Percentiles rank a stretch among this genome's conserved stretches.
These are phyloP conservation scores for Hepsetus odoe DNA, from an alignment of 2,113 vertebrate species.

Conservation along the genomic window DNA sequence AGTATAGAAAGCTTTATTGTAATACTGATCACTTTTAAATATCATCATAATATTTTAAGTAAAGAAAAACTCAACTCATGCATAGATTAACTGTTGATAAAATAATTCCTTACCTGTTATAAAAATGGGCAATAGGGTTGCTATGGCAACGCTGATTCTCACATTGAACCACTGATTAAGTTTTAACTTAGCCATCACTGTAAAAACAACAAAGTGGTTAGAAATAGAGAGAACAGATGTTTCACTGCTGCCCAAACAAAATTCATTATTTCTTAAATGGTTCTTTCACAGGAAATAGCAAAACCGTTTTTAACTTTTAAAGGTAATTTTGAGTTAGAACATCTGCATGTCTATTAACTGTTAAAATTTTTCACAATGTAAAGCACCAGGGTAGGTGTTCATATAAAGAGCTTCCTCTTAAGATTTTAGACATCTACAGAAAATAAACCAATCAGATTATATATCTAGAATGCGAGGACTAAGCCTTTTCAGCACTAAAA, in stretches of 20 bases:
- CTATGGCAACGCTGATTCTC: slow-evolving; percentile 39
- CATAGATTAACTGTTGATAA: not conserved
- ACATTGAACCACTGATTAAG: slow-evolving; percentile 34
- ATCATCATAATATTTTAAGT: not conserved
- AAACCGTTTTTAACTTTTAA: too few relatives aligned
- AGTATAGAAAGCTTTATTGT: not conserved
- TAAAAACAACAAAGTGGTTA: slow-evolving; percentile 15
- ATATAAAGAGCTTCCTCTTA: too few relatives aligned
- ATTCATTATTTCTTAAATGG: too few relatives aligned
- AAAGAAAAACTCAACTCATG: not conserved
- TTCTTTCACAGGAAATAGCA: too few relatives aligned
- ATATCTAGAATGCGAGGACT: not conserved
- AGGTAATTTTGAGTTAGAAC: too few relatives aligned
- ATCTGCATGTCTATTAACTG: too few relatives aligned
- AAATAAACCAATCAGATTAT: not conserved
- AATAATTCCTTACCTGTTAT: slow-evolving; percentile 39
- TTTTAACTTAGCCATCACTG: slow-evolving; percentile 47
- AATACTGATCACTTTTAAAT: not conserved
- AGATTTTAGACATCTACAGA: slow-evolving; percentile 1
- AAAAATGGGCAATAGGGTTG: slow-evolving; percentile 42
- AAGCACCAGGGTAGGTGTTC: too few relatives aligned
- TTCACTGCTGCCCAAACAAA: too few relatives aligned
- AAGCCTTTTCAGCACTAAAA: not conserved
- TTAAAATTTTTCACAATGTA: too few relatives aligned
- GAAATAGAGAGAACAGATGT: not conserved